Conservation (phyloP, 2,888 invertebrate genomes). For the Nephrotoma guestfalica region DNA sequence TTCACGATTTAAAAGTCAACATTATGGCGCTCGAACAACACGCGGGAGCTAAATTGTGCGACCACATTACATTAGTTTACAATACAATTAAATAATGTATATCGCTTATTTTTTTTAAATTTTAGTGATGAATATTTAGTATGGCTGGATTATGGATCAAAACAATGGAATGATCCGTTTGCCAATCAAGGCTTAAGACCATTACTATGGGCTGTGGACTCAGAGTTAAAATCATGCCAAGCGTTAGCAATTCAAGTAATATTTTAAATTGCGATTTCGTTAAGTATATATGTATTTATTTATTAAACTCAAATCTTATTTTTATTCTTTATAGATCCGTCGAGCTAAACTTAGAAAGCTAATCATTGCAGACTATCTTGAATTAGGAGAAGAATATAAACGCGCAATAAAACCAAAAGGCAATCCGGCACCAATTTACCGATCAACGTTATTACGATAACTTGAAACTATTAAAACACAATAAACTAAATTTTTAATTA, state of each 20-base stretch:
- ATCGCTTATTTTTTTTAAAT: neutral
- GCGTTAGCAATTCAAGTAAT: neutral
- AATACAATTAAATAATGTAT: neutral
- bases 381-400: neutral
- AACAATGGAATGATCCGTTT: conserved; percentile 1
- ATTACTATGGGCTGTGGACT: neutral
- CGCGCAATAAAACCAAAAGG: neutral
- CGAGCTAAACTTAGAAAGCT: neutral
- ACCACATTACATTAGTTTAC: neutral
- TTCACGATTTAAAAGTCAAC: neutral
- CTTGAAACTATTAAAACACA: neutral
- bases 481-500: neutral
- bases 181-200: neutral
- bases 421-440: neutral
- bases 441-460: neutral
- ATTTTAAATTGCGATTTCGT: neutral
- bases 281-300: neutral
- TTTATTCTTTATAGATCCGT: neutral
- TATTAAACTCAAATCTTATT: neutral
- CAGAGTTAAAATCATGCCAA: neutral
- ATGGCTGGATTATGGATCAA: neutral
- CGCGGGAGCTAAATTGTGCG: conserved; percentile 4
- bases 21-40: neutral
- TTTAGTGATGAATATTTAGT: conserved; percentile 4
- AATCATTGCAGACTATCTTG: neutral